phyloP scores from a whole-genome alignment of 1,140 invertebrate genomes.

The Mylabris phalerata region DNA sequence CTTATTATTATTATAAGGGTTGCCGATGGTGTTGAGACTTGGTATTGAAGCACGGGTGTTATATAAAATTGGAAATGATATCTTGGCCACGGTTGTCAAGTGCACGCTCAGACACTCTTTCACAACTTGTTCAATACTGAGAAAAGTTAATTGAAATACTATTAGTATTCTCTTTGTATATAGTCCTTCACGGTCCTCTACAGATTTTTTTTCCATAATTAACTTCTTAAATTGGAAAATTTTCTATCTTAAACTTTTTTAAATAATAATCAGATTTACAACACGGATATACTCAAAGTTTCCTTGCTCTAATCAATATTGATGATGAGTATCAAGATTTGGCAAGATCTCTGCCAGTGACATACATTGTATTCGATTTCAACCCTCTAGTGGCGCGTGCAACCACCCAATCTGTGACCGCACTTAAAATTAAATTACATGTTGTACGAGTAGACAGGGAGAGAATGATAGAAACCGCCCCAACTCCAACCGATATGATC shows the following conservation, averaged over 20 bases:
- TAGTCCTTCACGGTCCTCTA: conserved; percentile 20
- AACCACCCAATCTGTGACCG: too few species aligned
- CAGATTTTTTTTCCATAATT: conserved; percentile 33
- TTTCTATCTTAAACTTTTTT: conserved; percentile 6
- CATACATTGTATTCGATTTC: too few species aligned
- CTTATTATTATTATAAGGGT: conserved; percentile 26
- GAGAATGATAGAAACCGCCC: too few species aligned
- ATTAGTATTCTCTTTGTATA: conserved; percentile 35
- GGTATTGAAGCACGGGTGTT: conserved; percentile 30
- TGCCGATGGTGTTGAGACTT: conserved; percentile 37
- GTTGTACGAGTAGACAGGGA: too few species aligned
- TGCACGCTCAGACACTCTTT: conserved; percentile 31
- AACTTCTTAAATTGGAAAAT: conserved; percentile 33
- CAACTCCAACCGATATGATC: too few species aligned
- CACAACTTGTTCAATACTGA: conserved; percentile 27
- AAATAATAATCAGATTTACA: conserved; percentile 15
- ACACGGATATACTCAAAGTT: neutral
- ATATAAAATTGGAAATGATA: conserved; percentile 38
- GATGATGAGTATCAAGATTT: too few species aligned
- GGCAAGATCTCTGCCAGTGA: too few species aligned
- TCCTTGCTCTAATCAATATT: too few species aligned
- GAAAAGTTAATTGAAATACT: conserved; percentile 37
- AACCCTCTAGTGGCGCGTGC: too few species aligned
- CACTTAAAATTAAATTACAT: too few species aligned
- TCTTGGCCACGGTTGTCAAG: conserved; percentile 34